Base-by-base conservation (phyloP, 1,140 invertebrate genomes). In the Andricus grossulariae region DNA sequence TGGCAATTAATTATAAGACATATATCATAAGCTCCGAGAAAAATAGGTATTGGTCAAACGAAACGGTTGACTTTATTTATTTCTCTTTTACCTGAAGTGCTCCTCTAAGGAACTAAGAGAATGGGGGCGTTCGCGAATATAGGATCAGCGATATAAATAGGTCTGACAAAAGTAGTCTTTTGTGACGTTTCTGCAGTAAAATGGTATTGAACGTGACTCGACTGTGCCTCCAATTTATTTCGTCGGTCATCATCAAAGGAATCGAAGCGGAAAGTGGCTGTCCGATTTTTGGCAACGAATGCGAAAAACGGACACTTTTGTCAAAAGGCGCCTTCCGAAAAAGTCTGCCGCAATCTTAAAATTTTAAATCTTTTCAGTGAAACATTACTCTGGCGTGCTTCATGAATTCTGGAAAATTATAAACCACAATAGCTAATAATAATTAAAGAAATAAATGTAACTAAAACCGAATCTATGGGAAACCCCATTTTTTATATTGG, bases 181-280 rank as follows among this genome's bases (percentile, higher is more conserved):
- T 66, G 57, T 66, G 57, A 32, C 21, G 57, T 66, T 66, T 66
- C 21, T 66, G 57, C 57, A 32, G 57, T 66, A 32, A 66, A 66
- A 66, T 32, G 25, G 57, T 66, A 66, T 66, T 66, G 57, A 25
- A 66, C 57, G 21, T 66, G 57, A 66, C 21, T 66, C 13, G 39
- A 45, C 39, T 45, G 57, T 66, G 57, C 57, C 25, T 66, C 13
- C 21, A 32, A 66, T 66, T 32, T 66, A 66, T 66, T 66, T 32
- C 13, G 57, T 11, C 57, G 57, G 57, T 66, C 57, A 66, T 66
- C 57, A 66, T 66, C 57, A 66, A 11, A 66, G 57, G 12, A 66
- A 66, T 25, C 7, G 21, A 66, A 25, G 25, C 57, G 57, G 57
- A 25, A 32, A 66, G 57, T 66, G 57, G 25, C 57, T 25, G 21